These are phyloP conservation scores for Arctopsyche grandis DNA, from an alignment of 1,140 invertebrate species.

Conservation along the genomic window DNA sequence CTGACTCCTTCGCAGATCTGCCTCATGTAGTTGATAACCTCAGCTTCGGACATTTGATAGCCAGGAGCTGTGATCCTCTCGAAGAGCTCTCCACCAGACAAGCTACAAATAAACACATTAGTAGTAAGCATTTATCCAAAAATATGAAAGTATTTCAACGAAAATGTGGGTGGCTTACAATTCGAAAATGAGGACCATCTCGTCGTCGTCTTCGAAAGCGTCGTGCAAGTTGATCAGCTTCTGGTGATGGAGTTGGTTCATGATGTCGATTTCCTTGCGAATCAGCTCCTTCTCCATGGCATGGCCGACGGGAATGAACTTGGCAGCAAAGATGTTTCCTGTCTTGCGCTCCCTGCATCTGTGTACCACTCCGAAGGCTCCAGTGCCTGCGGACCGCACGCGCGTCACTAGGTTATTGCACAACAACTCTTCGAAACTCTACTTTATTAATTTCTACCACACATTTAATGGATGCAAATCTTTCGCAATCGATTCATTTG, in stretches of 20 bases:
- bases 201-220: slow-evolving; percentile 98
- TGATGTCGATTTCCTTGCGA: slow-evolving; percentile 98
- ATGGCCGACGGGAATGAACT: slow-evolving; percentile 97
- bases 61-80: slow-evolving; percentile 98
- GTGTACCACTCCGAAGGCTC: slow-evolving; percentile 99
- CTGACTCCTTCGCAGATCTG: slow-evolving; percentile 98
- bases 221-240: slow-evolving; percentile 98
- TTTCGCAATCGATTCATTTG: not conserved
- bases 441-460: slow-evolving; percentile 28
- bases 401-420: slow-evolving; percentile 35
- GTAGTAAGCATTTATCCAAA: not conserved
- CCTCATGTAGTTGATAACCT: slow-evolving; percentile 99
- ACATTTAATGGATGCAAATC: not conserved
- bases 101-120: slow-evolving; percentile 67
- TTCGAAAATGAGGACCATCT: slow-evolving; percentile 99
- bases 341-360: slow-evolving; percentile 95
- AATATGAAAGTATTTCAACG: slow-evolving; percentile 16
- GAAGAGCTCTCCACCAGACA: slow-evolving; percentile 98
- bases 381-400: slow-evolving; percentile 75
- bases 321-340: slow-evolving; percentile 97
- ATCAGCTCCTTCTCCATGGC: slow-evolving; percentile 97
- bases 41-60: slow-evolving; percentile 98
- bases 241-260: slow-evolving; percentile 98
- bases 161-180: slow-evolving; percentile 87
- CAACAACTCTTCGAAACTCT: slow-evolving; percentile 35